phyloP scores from a whole-genome alignment of 2,113 vertebrate genomes.

The Brachyhypopomus gauderio region DNA sequence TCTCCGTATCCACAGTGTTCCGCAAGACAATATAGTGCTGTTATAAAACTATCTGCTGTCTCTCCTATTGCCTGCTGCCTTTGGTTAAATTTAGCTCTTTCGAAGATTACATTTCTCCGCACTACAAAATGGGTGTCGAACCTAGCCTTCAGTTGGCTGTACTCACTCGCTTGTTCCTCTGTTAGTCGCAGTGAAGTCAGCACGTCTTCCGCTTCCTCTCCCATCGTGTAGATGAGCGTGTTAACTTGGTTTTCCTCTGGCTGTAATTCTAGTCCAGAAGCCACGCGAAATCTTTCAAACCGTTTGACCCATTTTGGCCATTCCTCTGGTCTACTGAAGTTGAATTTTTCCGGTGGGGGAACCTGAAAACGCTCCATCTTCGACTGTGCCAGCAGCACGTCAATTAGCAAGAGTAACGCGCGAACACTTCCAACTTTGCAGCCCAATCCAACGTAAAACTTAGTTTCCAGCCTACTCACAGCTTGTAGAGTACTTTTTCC shows the following conservation, averaged over 20 bases:
- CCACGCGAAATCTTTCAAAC: conserved; percentile 28
- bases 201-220: conserved; percentile 17
- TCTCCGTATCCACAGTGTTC: background rate
- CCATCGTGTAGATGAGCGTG: conserved; percentile 19
- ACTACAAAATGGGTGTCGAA: background rate
- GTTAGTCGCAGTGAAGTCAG: background rate
- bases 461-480: too few species aligned
- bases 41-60: conserved; percentile 32
- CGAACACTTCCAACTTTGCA: too few species aligned
- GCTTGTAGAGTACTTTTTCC: too few species aligned
- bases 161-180: background rate
- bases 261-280: conserved; percentile 21
- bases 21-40: background rate
- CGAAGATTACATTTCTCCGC: background rate
- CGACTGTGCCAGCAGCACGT: too few species aligned
- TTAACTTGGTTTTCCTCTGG: conserved; percentile 24
- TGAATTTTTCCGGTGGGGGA: too few species aligned
- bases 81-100: conserved; percentile 14
- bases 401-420: too few species aligned
- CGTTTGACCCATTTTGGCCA: conserved; percentile 13
- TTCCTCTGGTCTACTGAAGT: conserved; percentile 17
- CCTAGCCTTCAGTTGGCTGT: background rate
- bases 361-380: too few species aligned
- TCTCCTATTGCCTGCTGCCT: conserved; percentile 16
- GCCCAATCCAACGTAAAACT: too few species aligned